phyloP scores from a whole-genome alignment of 2,113 vertebrate genomes.

The Gnathonemus longibarbis region DNA sequence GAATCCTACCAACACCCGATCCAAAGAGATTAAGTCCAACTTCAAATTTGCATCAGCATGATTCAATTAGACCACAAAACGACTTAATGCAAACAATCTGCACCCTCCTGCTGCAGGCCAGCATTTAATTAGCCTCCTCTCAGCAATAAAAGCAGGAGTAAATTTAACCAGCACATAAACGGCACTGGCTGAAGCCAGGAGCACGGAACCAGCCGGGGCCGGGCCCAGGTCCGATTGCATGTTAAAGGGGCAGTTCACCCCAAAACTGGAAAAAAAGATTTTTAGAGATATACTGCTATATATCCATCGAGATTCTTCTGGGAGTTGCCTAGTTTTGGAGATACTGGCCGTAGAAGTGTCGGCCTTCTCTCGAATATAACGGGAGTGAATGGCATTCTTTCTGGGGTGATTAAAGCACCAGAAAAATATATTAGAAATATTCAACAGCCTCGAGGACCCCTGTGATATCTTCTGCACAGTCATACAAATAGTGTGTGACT shows the following conservation, averaged over 20 bases:
- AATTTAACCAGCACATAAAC: conserved; percentile 11
- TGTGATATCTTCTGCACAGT: too few species aligned
- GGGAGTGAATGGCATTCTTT: not conserved
- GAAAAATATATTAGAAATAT: not conserved
- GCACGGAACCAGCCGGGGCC: not conserved
- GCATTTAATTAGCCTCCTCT: conserved; percentile 17
- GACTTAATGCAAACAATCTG: conserved; percentile 23
- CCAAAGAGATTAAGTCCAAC: conserved; percentile 20
- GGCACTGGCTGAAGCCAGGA: not conserved
- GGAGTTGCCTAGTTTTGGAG: not conserved
- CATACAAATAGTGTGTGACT: not conserved
- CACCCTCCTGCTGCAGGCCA: conserved; percentile 1
- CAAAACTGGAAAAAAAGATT: not conserved
- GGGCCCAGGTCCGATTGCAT: not conserved
- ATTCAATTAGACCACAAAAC: conserved; percentile 20
- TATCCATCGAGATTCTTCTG: not conserved
- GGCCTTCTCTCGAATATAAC: not conserved
- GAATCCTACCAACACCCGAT: conserved; percentile 18
- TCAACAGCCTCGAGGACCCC: too few species aligned
- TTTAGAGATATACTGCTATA: not conserved
- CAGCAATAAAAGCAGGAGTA: conserved; percentile 10
- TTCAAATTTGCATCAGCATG: conserved; percentile 27
- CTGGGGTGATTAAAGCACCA: not conserved
- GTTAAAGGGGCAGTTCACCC: not conserved
- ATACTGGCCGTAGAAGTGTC: not conserved